Conservation (phyloP, 1,140 invertebrate genomes). For the Vollenhovia emeryi region DNA sequence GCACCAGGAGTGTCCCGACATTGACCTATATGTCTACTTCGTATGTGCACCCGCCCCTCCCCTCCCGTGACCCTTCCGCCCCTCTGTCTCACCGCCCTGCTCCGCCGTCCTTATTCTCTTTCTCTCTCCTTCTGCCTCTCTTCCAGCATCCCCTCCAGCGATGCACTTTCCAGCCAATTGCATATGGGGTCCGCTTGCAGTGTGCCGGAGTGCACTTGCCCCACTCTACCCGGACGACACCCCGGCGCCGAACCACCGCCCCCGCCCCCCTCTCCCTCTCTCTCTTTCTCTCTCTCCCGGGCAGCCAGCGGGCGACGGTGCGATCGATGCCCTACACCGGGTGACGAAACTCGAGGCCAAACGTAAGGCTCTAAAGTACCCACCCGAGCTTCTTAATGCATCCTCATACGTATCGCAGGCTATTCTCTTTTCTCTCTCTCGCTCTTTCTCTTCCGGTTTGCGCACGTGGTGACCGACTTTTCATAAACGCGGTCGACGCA, state of each 20-base stretch:
- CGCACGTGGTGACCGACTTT: slow-evolving; percentile 19
- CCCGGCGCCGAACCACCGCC: slow-evolving; percentile 64
- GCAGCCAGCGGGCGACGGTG: neutral
- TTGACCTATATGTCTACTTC: slow-evolving; percentile 78
- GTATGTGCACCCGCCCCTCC: slow-evolving; percentile 64
- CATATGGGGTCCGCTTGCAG: slow-evolving; percentile 69
- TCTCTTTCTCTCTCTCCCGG: neutral
- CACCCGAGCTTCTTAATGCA: slow-evolving; percentile 28
- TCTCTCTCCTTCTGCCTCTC: slow-evolving; percentile 57
- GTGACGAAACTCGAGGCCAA: slow-evolving; percentile 36
- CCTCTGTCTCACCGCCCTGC: slow-evolving; percentile 27
- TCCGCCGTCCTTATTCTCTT: slow-evolving; percentile 58
- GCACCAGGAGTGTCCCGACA: slow-evolving; percentile 75
- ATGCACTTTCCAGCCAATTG: slow-evolving; percentile 74
- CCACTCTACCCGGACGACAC: slow-evolving; percentile 62
- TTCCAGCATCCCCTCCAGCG: slow-evolving; percentile 62
- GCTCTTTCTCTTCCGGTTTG: neutral
- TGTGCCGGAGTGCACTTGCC: slow-evolving; percentile 66
- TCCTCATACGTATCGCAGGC: neutral
- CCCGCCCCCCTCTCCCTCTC: slow-evolving; percentile 11
- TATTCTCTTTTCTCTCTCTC: neutral
- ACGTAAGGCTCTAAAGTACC: slow-evolving; percentile 19
- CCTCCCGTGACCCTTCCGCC: slow-evolving; percentile 54
- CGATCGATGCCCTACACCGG: slow-evolving; percentile 68
- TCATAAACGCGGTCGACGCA: neutral